Percentiles rank a stretch among this genome's conserved stretches.
These are phyloP conservation scores for Pandemis heparana DNA, from an alignment of 2,888 invertebrate species.

Conservation along the genomic window DNA sequence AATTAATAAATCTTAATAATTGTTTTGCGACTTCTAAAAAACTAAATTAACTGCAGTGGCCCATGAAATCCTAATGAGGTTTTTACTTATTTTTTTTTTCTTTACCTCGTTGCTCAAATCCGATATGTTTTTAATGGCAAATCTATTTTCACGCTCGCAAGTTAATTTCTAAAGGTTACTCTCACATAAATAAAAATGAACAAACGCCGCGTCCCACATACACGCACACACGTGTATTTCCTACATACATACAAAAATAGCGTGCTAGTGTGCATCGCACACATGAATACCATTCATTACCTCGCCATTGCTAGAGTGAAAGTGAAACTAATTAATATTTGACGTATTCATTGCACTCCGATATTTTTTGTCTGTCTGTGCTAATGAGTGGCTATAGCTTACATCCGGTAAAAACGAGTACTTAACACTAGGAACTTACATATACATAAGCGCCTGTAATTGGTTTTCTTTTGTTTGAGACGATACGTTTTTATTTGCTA, in stretches of 20 bases:
- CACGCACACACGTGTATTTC: not conserved
- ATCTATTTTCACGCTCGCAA: no score
- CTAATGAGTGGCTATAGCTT: not conserved
- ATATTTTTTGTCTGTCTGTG: constrained; percentile 11
- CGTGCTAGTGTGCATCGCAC: not conserved
- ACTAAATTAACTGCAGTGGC: no score
- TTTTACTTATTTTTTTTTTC: no score
- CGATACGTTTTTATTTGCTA: no score
- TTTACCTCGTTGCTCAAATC: no score
- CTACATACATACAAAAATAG: not conserved
- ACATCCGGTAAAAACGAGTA: not conserved
- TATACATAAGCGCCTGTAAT: no score
- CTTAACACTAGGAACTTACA: not conserved
- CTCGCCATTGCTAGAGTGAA: constrained; percentile 29
- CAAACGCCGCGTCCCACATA: not conserved
- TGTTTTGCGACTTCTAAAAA: no score
- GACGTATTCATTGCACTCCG: constrained; percentile 6
- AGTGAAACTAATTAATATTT: constrained; percentile 11
- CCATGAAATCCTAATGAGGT: no score
- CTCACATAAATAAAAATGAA: not conserved
- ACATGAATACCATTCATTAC: constrained; percentile 25
- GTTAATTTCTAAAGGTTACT: not conserved
- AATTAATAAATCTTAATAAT: no score
- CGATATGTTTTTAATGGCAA: no score
- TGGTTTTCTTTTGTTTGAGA: no score